Base-by-base conservation (phyloP, 1,140 invertebrate species). In the Helicoverpa zea region DNA sequence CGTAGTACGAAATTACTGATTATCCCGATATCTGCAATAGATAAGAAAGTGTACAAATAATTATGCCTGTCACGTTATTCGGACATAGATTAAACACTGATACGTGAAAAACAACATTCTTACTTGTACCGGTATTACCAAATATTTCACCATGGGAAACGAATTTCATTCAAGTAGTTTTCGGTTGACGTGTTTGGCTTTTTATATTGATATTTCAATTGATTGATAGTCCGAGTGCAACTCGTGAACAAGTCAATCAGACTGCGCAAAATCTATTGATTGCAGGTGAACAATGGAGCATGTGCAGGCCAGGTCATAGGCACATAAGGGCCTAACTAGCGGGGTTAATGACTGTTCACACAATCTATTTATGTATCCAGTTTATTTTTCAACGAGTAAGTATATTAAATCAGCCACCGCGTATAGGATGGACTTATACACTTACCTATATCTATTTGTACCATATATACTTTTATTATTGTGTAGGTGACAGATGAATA, bases 151-250 rank as follows among this genome's bases (percentile, higher is more conserved):
- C 7, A 13, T 64, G 51, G 29, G n/a, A 73, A 56, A 43, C 29
- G 12, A 70, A 73, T 43, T 13, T 58, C 3, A 16, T 51, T 68
- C 0, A 47, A 49, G 43, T 52, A 54, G 54, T 10, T 54, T 54
- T 54, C 35, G 23, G 9, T 30, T 72, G 13, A 72, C 23, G 9
- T 56, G 3, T 73, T 56, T 56, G 51, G 1, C 18, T 10, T 49
- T 18, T 56, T 35, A 29, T 56, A 73, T 73, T 73, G 70, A 58
- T 56, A 73, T 58, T 58, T 18, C 23, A 13, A 73, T 73, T 73
- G 70, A 73, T 73, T 54, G 70, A 73, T 73, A 73, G 70, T 16
- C 52, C 3, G 12, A 35, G 10, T n/a, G 70, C 23, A 43, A 35
- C 30, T 18, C 30, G 10, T 29, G 10, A 70, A n/a, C 35, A 49